phyloP scores from a whole-genome alignment of 2,888 invertebrate species.

The Pherbina coryleti region DNA sequence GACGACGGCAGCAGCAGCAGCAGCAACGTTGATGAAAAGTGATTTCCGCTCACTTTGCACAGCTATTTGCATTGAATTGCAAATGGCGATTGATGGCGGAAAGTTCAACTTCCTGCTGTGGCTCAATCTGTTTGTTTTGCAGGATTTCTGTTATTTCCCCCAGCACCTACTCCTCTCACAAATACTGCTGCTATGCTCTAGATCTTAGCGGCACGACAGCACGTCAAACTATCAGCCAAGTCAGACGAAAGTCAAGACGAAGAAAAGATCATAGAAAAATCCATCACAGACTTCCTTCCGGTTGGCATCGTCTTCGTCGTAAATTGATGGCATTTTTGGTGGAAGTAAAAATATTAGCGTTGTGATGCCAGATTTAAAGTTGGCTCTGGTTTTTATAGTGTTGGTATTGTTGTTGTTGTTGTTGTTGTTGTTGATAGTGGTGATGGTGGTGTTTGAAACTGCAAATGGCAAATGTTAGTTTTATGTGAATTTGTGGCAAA shows the following conservation, averaged over 20 bases:
- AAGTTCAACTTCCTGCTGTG: slow-evolving; percentile 23
- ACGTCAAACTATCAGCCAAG: background rate
- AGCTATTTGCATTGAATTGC: slow-evolving; percentile 57
- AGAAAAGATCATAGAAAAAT: slow-evolving; percentile 30
- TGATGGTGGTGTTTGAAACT: too few species aligned
- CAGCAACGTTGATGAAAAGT: slow-evolving; percentile 51
- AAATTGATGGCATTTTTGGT: slow-evolving; percentile 24
- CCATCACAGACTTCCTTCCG: slow-evolving; percentile 37
- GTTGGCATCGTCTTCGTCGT: slow-evolving; percentile 17
- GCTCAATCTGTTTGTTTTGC: slow-evolving; percentile 32
- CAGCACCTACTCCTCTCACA: background rate
- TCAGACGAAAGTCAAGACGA: slow-evolving; percentile 27
- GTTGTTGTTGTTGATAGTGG: background rate
- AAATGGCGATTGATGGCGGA: slow-evolving; percentile 36
- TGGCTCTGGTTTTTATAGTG: background rate
- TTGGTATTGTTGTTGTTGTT: background rate
- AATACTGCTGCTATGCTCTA: background rate
- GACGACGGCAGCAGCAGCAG: background rate
- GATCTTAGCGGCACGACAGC: too few species aligned
- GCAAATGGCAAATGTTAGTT: too few species aligned
- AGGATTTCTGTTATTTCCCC: background rate
- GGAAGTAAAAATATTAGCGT: slow-evolving; percentile 6
- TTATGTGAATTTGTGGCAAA: too few species aligned
- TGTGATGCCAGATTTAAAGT: background rate
- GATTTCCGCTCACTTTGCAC: slow-evolving; percentile 59